A percentile compares a stretch with the other conserved stretches of the same genome.
These are phyloP conservation scores for Promerops cafer DNA, from an alignment of 2,113 vertebrate species.

Conservation along the genomic window DNA sequence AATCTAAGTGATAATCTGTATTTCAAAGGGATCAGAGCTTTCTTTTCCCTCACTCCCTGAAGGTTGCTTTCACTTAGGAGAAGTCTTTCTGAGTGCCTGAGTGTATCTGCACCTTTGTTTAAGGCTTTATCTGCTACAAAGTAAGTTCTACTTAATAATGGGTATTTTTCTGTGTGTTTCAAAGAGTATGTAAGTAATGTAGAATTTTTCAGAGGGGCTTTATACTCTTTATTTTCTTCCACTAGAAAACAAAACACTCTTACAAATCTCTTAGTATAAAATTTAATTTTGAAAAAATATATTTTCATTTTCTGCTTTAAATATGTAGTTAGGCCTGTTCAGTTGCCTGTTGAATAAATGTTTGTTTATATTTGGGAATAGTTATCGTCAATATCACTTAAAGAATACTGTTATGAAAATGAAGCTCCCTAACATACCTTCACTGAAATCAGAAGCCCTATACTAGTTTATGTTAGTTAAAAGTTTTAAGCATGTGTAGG, in stretches of 20 bases:
- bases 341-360: neutral
- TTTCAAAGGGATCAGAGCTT: neutral
- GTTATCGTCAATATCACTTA: neutral
- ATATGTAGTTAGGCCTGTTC: neutral
- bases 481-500: neutral
- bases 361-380: neutral
- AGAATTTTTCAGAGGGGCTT: neutral
- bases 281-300: neutral
- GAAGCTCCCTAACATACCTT: neutral
- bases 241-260: neutral
- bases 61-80: neutral
- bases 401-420: neutral
- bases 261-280: neutral
- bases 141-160: neutral
- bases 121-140: neutral
- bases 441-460: neutral
- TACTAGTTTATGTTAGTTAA: neutral
- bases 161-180: neutral
- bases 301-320: neutral
- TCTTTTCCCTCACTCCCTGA: rapidly evolving
- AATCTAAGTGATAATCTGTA: neutral
- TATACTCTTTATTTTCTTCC: neutral
- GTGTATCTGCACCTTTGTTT: neutral
- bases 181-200: neutral
- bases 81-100: neutral